Percentiles rank a stretch among this genome's conserved stretches.
Conservation (phyloP, 2,113 vertebrate species). For the Macrotis lagotis region DNA sequence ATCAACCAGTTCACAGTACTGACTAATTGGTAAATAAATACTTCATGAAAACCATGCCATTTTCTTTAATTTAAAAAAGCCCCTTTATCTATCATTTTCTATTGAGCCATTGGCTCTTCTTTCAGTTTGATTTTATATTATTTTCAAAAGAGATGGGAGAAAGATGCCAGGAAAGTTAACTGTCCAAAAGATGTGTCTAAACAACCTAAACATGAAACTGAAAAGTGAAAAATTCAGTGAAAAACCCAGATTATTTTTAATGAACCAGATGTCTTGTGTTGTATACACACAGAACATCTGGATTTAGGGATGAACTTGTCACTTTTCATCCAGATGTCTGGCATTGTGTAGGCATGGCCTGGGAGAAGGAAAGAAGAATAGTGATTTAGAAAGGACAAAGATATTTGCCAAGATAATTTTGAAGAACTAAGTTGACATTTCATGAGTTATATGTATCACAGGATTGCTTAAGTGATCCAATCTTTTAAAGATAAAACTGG, state of each 20-base stretch:
- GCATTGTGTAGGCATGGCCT: not conserved
- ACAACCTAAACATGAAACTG: not conserved
- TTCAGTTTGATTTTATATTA: conserved; percentile 21
- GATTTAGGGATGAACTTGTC: conserved; percentile 4
- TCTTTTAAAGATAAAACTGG: conserved; percentile 1
- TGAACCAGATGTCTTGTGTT: not conserved
- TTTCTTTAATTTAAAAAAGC: conserved; percentile 23
- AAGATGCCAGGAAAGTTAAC: conserved; percentile 21
- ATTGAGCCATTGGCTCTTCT: not conserved
- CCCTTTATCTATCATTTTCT: conserved; percentile 21
- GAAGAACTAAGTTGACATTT: conserved; percentile 17
- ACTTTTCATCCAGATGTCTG: conserved; percentile 17
- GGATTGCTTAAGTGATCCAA: conserved; percentile 5
- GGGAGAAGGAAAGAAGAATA: not conserved
- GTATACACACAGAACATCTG: not conserved
- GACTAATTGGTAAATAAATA: conserved; percentile 84
- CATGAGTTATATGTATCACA: not conserved
- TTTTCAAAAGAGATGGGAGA: conserved; percentile 1
- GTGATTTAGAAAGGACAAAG: not conserved
- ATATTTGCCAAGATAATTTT: not conserved
- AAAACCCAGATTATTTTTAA: conserved; percentile 52
- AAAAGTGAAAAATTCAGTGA: conserved; percentile 55
- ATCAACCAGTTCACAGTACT: conserved; percentile 79
- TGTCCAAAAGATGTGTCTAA: not conserved
- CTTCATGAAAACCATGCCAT: conserved; percentile 76